Percentiles rank a stretch among this genome's conserved stretches.
Evolutionary conservation across 2,113 vertebrate genomes (phyloP).

Genomic region (Eclectus roratus): DNA sequence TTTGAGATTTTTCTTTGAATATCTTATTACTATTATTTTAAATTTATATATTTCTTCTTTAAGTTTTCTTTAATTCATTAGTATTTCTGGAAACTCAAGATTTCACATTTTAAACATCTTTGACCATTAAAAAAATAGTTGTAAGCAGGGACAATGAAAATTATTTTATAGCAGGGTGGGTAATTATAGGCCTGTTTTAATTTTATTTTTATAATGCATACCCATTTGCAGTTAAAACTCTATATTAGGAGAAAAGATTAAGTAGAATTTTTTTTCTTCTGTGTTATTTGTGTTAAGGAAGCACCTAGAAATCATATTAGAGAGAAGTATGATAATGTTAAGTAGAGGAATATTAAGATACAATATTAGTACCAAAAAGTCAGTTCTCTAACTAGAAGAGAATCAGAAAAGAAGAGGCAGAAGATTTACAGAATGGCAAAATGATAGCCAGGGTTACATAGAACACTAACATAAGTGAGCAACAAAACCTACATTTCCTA

Average conservation of each 20-base stretch:
- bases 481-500: not conserved
- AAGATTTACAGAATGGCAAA: not conserved
- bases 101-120: not conserved
- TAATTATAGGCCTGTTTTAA: not conserved
- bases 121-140: not conserved
- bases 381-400: not conserved
- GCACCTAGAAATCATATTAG: not conserved
- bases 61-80: not conserved
- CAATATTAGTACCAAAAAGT: not conserved
- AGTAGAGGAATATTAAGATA: not conserved
- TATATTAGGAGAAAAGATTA: not conserved
- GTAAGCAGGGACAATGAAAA: not conserved
- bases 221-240: not conserved
- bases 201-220: not conserved
- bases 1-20: not conserved
- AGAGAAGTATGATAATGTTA: not conserved
- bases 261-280: not conserved
- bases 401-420: not conserved
- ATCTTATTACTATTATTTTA: not conserved
- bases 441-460: not conserved
- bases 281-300: not conserved
- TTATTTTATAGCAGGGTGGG: not conserved
- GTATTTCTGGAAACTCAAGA: not conserved
- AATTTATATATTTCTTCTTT: not conserved
- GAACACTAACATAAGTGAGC: accelerated